These are phyloP conservation scores for Acrobasis consociella DNA, from an alignment of 2,888 invertebrate species.

Conservation along the genomic window DNA sequence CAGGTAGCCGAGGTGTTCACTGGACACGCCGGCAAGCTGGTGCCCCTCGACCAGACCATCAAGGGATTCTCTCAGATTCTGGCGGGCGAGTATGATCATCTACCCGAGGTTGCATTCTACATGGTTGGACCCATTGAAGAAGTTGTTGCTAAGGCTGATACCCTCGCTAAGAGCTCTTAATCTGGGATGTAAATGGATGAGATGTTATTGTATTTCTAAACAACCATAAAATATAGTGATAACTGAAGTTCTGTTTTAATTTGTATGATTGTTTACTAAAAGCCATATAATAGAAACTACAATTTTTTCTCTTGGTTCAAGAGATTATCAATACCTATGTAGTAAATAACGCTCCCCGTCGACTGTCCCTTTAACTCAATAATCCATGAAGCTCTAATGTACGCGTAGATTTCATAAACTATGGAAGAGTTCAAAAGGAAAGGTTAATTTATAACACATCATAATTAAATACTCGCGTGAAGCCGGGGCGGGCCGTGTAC, in stretches of 20 bases:
- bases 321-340: too few relatives aligned
- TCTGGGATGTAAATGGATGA: slow-evolving; percentile 45
- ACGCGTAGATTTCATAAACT: too few relatives aligned
- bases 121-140: slow-evolving; percentile 97
- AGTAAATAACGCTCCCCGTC: too few relatives aligned
- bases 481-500: too few relatives aligned
- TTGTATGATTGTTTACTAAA: too few relatives aligned
- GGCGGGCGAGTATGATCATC: slow-evolving; percentile 92
- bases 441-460: too few relatives aligned
- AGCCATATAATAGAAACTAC: too few relatives aligned
- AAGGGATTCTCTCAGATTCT: slow-evolving; percentile 94
- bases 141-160: slow-evolving; percentile 92
- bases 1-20: slow-evolving; percentile 96
- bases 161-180: slow-evolving; percentile 86
- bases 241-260: slow-evolving; percentile 31
- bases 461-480: too few relatives aligned
- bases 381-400: too few relatives aligned
- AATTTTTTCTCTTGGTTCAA: too few relatives aligned
- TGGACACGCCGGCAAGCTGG: slow-evolving; percentile 94
- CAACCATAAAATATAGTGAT: slow-evolving; percentile 56
- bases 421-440: too few relatives aligned
- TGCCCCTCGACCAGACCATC: slow-evolving; percentile 93
- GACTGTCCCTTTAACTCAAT: too few relatives aligned
- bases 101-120: slow-evolving; percentile 97
- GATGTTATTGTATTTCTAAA: slow-evolving; percentile 49